phyloP scores from a whole-genome alignment of 2,113 vertebrate species.

The Butorides virescens region DNA sequence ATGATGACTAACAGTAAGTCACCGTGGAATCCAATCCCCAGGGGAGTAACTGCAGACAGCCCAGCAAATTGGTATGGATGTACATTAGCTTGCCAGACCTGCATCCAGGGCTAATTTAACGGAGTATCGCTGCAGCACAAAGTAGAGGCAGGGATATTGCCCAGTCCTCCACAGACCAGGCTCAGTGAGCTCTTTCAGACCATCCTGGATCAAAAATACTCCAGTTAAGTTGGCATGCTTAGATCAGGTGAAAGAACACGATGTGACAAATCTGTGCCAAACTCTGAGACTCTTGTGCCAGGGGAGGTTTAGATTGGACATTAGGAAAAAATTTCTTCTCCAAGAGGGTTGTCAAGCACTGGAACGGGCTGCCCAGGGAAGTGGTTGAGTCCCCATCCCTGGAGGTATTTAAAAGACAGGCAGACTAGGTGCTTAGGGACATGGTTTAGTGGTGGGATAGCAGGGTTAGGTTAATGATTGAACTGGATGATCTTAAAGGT shows the following conservation, averaged over 20 bases:
- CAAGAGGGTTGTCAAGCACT: no score
- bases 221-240: background rate
- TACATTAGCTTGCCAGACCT: slow-evolving; percentile 9
- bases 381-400: no score
- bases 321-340: no score
- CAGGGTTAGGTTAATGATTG: no score
- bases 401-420: no score
- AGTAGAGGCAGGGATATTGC: background rate
- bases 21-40: background rate
- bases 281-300: background rate
- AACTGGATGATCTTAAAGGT: no score
- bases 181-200: background rate
- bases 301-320: no score
- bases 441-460: no score
- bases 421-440: no score
- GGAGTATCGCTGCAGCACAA: background rate
- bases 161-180: background rate
- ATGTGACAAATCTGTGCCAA: background rate
- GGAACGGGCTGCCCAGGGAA: no score
- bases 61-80: slow-evolving; percentile 24
- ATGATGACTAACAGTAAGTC: background rate
- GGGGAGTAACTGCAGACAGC: slow-evolving; percentile 18
- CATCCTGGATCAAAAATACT: background rate
- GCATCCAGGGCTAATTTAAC: slow-evolving; percentile 4
- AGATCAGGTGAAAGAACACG: background rate